Evolutionary conservation across 2,113 vertebrate species (phyloP), one percentile per base, ranked within the genome.

Genomic region (Hepsetus odoe): DNA sequence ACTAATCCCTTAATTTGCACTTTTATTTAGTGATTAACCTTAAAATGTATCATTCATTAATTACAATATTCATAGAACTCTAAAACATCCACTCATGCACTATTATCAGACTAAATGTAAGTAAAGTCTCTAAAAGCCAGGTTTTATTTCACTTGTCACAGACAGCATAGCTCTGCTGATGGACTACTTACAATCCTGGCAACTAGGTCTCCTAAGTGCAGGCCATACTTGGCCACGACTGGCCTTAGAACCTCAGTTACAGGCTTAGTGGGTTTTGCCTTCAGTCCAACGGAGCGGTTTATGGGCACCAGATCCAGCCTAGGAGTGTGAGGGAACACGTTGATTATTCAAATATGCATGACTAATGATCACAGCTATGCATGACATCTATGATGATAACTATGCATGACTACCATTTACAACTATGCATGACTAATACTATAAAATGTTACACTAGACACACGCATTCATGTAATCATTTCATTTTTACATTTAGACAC

Each of bases 241-340:
- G 98, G 98, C 82, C 96, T 90, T 74, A 99, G 90, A 64, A 99
- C 98, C 80, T 99, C 98, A 0, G 98, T 98, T 70, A 99, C 97
- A 0, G 98, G 96, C 83, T 99, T 99, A 51, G 97, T 99, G 85
- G 98, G 97, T 86, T 99, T 99, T 0, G 98, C 98, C 91, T 99
- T 99, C 46, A 99, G 91, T 14, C 98, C 97, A 85, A 99, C 97
- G 0, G 98, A 99, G 55, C 97, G 94, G 84, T 98, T 98, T 82
- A 99, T 99, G 4, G 98, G 98, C 83, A 99, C 95, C 80, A 99
- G 95, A 86, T 99, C 98, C 46, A 99, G 90, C 85, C 98, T 99
- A 82, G 53, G 84, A 64, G 68, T 44, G 5, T 11, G 2, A 72
- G 40, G 76, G 8, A 67, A 53, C 24, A 72, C 24, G 26, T 22